phyloP scores from a whole-genome alignment of 2,888 invertebrate genomes.

The Xylota segnis region DNA sequence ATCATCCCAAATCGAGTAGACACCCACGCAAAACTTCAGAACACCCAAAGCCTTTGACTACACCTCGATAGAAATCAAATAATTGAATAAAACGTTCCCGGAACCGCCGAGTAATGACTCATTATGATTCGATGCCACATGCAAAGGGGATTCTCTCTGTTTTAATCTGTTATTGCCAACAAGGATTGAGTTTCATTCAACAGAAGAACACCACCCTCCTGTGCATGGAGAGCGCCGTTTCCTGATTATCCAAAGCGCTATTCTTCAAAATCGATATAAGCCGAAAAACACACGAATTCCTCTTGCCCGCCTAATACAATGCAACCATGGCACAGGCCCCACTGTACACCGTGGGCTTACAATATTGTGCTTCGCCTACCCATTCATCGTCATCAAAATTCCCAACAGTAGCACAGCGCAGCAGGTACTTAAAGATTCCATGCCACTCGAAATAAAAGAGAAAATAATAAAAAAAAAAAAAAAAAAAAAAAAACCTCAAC shows the following conservation, averaged over 20 bases:
- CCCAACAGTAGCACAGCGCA: slow-evolving; percentile 10
- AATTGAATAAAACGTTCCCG: too few relatives aligned
- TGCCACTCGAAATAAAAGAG: background rate
- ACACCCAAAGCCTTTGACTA: too few relatives aligned
- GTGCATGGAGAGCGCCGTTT: background rate
- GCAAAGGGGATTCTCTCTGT: background rate
- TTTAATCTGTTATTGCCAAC: background rate
- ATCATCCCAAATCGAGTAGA: too few relatives aligned
- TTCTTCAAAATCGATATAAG: slow-evolving; percentile 29
- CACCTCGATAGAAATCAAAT: too few relatives aligned
- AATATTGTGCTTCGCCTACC: background rate
- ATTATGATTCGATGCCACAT: background rate
- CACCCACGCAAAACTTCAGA: too few relatives aligned
- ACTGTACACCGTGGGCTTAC: slow-evolving; percentile 13
- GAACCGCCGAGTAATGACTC: background rate
- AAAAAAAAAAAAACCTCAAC: slow-evolving; percentile 1
- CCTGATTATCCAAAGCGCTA: background rate
- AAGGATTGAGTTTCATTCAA: background rate
- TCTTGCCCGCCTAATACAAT: background rate
- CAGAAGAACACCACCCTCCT: background rate
- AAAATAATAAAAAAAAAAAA: background rate
- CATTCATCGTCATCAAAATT: slow-evolving; percentile 25
- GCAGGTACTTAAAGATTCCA: slow-evolving; percentile 25
- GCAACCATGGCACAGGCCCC: background rate
- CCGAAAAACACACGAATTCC: slow-evolving; percentile 10